Conservation (phyloP, 2,888 invertebrate species). For the Halocaridina rubra region DNA sequence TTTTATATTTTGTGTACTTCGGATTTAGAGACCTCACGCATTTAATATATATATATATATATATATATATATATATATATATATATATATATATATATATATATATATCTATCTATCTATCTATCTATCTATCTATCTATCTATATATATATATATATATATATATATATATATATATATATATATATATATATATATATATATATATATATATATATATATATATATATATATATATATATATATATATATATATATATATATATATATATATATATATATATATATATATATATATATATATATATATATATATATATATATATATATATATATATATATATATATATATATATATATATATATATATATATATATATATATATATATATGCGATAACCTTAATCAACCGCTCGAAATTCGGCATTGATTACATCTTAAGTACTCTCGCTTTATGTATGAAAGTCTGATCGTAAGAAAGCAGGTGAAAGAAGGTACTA, state of each 20-base stretch:
- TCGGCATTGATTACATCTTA: too few species aligned
- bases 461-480: too few species aligned
- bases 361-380: neutral
- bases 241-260: neutral
- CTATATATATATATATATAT: neutral
- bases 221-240: constrained; percentile 3
- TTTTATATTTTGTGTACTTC: too few species aligned
- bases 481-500: too few species aligned
- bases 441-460: too few species aligned
- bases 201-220: constrained; percentile 6
- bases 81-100: neutral
- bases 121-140: neutral
- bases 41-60: neutral
- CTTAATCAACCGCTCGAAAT: too few species aligned
- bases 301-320: neutral
- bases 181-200: neutral
- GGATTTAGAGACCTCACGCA: neutral
- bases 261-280: neutral
- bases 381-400: neutral
- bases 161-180: neutral
- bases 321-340: neutral
- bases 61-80: neutral
- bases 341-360: constrained; percentile 13
- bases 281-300: neutral
- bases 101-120: neutral